Conservation (phyloP, 1,140 invertebrate genomes). For the Zaprionus ornatus region DNA sequence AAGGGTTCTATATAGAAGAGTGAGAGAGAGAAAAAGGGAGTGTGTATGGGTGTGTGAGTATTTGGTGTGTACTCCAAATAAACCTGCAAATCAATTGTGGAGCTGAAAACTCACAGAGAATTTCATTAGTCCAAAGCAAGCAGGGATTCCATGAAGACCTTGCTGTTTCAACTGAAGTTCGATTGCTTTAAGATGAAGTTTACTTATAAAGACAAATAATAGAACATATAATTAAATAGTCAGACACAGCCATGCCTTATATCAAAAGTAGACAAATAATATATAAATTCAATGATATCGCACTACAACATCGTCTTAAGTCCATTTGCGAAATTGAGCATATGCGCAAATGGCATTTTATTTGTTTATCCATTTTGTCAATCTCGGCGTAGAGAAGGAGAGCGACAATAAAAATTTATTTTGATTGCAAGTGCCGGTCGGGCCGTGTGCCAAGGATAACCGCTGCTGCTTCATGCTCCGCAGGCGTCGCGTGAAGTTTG, state of each 20-base stretch:
- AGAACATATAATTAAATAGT: neutral
- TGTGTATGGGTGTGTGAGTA: constrained; percentile 12
- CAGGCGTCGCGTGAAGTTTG: constrained; percentile 35
- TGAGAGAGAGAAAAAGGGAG: neutral
- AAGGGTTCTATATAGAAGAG: neutral
- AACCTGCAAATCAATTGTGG: constrained; percentile 50
- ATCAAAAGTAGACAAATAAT: neutral
- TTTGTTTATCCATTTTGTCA: constrained; percentile 37
- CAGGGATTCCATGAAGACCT: constrained; percentile 18
- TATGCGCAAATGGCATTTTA: constrained; percentile 16
- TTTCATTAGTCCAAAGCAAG: constrained; percentile 53
- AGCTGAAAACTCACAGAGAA: constrained; percentile 45
- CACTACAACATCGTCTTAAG: neutral
- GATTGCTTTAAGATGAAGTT: constrained; percentile 3
- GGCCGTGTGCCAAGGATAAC: constrained; percentile 38
- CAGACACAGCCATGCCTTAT: no score
- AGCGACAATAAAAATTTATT: constrained; percentile 71
- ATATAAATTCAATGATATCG: neutral
- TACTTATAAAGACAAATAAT: neutral
- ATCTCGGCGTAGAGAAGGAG: constrained; percentile 44
- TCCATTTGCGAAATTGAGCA: constrained; percentile 25
- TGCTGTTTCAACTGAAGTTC: constrained; percentile 5
- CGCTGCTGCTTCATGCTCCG: neutral
- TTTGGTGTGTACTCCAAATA: constrained; percentile 5
- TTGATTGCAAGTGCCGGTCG: constrained; percentile 58